phyloP scores from a whole-genome alignment of 2,888 invertebrate genomes.

The Drepanosiphum platanoidis region DNA sequence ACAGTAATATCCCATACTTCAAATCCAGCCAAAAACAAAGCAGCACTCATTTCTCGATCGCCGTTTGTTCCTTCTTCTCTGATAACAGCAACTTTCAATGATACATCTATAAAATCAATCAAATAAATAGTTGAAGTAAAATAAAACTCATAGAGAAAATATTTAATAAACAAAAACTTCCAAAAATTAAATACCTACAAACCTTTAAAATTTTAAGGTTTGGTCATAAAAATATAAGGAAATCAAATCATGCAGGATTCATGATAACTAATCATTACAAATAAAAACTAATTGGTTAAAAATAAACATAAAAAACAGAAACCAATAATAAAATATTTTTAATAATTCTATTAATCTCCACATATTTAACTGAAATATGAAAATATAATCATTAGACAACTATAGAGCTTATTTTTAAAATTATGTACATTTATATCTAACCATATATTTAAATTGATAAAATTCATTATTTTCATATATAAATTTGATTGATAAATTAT shows the following conservation, averaged over 20 bases:
- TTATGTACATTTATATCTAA: background rate
- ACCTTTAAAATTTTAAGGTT: background rate
- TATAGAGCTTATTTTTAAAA: no score
- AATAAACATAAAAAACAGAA: background rate
- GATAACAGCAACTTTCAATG: slow-evolving; percentile 82
- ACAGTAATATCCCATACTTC: slow-evolving; percentile 95
- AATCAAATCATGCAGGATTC: background rate
- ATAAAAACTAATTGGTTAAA: background rate
- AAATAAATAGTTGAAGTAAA: background rate
- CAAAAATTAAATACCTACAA: background rate
- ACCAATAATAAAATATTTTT: background rate
- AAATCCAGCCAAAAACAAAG: slow-evolving; percentile 86
- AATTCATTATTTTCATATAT: no score
- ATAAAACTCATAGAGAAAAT: background rate
- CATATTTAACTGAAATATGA: no score
- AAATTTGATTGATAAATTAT: no score
- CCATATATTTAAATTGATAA: no score
- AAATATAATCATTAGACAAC: no score
- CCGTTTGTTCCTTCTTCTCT: slow-evolving; percentile 98
- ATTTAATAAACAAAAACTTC: no score
- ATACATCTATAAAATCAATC: slow-evolving; percentile 24
- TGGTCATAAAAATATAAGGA: background rate
- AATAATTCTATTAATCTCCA: background rate
- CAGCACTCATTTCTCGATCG: slow-evolving; percentile 96
- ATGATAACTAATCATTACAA: background rate